Evolutionary conservation across 2,797 vertebrate species (phyloP).

Genomic region (Denticeps clupeoides): DNA sequence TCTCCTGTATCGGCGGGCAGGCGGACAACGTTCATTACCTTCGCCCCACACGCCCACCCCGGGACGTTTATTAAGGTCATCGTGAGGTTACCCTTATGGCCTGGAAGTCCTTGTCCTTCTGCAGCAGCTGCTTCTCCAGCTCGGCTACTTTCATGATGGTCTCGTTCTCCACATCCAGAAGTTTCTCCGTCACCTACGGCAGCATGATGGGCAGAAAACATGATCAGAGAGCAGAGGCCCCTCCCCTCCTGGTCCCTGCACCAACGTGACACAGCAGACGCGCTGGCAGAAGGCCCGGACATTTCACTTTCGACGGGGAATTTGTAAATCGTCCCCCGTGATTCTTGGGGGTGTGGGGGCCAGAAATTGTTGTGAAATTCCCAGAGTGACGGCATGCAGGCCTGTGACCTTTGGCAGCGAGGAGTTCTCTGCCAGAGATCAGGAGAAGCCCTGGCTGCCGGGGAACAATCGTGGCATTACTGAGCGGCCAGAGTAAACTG

Average conservation of each 20-base stretch:
- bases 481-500: no score
- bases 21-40: no score
- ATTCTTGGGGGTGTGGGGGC: slow-evolving; percentile 42
- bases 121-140: slow-evolving; percentile 83
- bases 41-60: no score
- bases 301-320: slow-evolving; percentile 44
- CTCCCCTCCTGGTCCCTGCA: no score
- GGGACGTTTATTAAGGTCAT: no score
- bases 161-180: slow-evolving; percentile 92
- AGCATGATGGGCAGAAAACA: slow-evolving; percentile 4
- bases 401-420: slow-evolving; percentile 54
- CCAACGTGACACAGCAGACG: slow-evolving; percentile 47
- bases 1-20: slow-evolving; percentile 66
- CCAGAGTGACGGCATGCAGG: slow-evolving; percentile 45
- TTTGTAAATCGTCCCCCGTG: no score
- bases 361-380: slow-evolving; percentile 54
- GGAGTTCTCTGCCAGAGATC: no score
- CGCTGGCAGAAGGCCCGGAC: slow-evolving; percentile 27
- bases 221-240: neutral
- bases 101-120: slow-evolving; percentile 85
- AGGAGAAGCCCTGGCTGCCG: no score
- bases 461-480: no score
- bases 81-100: slow-evolving; percentile 65
- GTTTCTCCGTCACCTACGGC: slow-evolving; percentile 83
- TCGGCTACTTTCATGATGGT: slow-evolving; percentile 95